Evolutionary conservation across 2,888 invertebrate species (phyloP).

Genomic region (Oligia fasciuncula): DNA sequence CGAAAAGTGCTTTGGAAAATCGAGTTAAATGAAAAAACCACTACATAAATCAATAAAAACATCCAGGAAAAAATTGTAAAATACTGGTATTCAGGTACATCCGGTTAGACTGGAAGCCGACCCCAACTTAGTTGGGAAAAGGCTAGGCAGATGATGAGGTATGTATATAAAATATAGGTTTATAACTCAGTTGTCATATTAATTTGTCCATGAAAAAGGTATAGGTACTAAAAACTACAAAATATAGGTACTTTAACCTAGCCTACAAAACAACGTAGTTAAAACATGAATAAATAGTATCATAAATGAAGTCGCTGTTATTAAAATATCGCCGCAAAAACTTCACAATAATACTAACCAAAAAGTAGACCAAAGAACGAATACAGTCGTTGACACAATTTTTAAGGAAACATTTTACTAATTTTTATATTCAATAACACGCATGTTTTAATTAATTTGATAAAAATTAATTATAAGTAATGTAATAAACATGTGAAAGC

Average conservation of each 20-base stretch:
- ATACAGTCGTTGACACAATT: constrained; percentile 37
- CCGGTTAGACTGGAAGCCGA: too few relatives aligned
- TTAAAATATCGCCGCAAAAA: constrained; percentile 42
- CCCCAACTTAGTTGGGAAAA: too few relatives aligned
- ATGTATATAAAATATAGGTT: not conserved
- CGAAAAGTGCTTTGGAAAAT: too few relatives aligned
- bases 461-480: not conserved
- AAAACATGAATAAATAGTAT: constrained; percentile 1
- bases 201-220: not conserved
- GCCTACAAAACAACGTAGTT: constrained; percentile 2
- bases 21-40: too few relatives aligned
- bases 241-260: not conserved
- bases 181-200: not conserved
- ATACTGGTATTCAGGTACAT: too few relatives aligned
- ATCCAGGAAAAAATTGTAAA: too few relatives aligned
- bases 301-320: constrained; percentile 24
- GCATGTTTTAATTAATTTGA: not conserved
- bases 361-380: constrained; percentile 39
- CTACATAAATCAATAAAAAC: too few relatives aligned
- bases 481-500: not conserved
- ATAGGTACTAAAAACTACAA: not conserved
- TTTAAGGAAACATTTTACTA: not conserved
- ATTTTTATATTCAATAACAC: not conserved
- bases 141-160: too few relatives aligned
- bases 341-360: constrained; percentile 30